Percentiles rank a stretch among this genome's conserved stretches.
Conservation (phyloP, 2,113 vertebrate species). For the Alexandromys fortis region DNA sequence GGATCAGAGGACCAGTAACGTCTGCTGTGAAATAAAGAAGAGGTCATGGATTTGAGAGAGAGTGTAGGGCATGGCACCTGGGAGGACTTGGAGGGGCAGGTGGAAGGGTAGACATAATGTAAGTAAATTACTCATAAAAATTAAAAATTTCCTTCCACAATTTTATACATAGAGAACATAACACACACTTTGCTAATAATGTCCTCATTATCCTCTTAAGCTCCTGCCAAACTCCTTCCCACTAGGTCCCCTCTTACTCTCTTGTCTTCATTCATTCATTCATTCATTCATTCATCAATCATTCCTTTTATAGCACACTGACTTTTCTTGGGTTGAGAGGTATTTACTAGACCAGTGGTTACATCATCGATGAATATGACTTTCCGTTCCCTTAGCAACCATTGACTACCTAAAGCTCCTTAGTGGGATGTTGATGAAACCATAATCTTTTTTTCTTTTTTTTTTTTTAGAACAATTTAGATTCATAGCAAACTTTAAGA, state of each 20-base stretch:
- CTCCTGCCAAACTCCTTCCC: not conserved
- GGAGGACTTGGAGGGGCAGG: not conserved
- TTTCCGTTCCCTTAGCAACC: not conserved
- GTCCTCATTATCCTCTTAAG: not conserved
- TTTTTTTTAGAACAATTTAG: no score
- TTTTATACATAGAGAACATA: not conserved
- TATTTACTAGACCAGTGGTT: not conserved
- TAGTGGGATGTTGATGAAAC: not conserved
- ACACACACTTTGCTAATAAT: not conserved
- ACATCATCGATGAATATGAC: not conserved
- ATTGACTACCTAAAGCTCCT: no score
- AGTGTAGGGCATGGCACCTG: no score
- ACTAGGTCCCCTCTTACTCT: not conserved
- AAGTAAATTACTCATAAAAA: not conserved
- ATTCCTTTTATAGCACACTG: not conserved
- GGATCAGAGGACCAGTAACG: not conserved
- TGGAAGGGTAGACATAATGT: not conserved
- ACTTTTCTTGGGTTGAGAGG: not conserved
- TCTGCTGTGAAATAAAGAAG: not conserved
- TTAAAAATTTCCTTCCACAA: not conserved
- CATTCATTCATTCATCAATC: not conserved
- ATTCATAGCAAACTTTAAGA: no score
- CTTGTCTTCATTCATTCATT: not conserved
- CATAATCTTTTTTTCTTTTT: not conserved
- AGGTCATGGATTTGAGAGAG: not conserved